These are phyloP conservation scores for Thera britannica DNA, from an alignment of 2,888 invertebrate genomes.

Conservation along the genomic window DNA sequence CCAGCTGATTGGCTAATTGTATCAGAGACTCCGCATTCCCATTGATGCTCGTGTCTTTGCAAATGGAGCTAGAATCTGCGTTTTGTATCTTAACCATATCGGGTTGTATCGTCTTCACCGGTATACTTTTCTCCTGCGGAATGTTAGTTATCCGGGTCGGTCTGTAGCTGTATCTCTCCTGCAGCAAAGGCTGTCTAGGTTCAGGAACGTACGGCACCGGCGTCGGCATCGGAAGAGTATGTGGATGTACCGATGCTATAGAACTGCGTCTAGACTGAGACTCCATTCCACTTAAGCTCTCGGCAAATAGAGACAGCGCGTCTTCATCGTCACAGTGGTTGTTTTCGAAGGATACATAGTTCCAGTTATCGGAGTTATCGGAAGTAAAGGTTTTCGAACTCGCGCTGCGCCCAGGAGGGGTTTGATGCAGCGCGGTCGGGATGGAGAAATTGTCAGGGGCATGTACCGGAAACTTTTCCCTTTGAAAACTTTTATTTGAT, in stretches of 20 bases:
- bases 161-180: constrained; percentile 17
- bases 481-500: background rate
- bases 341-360: constrained; percentile 40
- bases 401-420: background rate
- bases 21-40: background rate
- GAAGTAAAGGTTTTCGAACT: constrained; percentile 10
- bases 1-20: background rate
- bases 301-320: constrained; percentile 70
- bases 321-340: constrained; percentile 65
- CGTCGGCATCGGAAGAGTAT: constrained; percentile 5
- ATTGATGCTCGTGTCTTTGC: background rate
- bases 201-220: constrained; percentile 13
- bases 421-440: background rate
- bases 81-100: constrained; percentile 17
- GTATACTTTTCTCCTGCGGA: background rate
- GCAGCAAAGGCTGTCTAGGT: background rate
- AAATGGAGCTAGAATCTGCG: constrained; percentile 37
- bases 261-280: constrained; percentile 41
- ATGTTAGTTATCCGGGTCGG: constrained; percentile 18
- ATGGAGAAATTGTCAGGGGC: background rate
- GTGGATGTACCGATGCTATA: constrained; percentile 1
- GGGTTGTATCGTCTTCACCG: constrained; percentile 6
- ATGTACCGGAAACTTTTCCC: background rate
- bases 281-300: constrained; percentile 71
- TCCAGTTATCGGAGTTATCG: constrained; percentile 29